Base-by-base conservation (phyloP, 2,113 vertebrate genomes). In the Heliornis fulica region DNA sequence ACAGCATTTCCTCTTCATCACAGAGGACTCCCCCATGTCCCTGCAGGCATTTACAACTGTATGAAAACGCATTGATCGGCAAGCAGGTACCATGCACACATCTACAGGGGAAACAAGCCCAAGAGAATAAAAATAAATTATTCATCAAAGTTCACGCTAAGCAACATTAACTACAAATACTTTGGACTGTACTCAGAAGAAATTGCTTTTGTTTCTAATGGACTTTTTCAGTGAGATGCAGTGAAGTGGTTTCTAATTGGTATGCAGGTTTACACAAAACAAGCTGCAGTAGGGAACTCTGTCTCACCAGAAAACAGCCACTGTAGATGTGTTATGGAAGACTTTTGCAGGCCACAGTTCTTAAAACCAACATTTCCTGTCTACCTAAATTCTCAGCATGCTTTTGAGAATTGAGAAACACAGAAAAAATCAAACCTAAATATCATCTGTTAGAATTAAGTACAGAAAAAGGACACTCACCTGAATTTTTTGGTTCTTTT, bases 1-100 rank as follows among this genome's bases (percentile, higher is more conserved):
- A 89, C 38, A 98, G 95, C 63, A 98, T 99, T 96, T 98, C 98
- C 89, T 98, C 98, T 97, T 99, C 99, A 40, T 99, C 99, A 85
- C 99, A 99, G 74, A 99, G 98, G 45, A 99, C 99, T 3, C 99
- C 99, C 12, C 97, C 97, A 41, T 99, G 99, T 81, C 99, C 99
- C 46, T 98, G 98, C 96, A 99, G 98, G 97, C 99, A 99, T 97
- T 99, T 98, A 96, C 99, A 99, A 96, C 99, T 99, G 97, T 99
- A 99, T 83, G 99, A 99, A 98, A 99, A 99, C 0, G 99, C 99
- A 97, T 99, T 99, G 98, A 99, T 99, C 79, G 99, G 98, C 94
- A 99, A 96, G 97, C 99, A 99, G 89, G 98, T 98, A 78, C 99
- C 99, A 28, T 99, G 99, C 41, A 99, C 98, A 80, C 99, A 99